A percentile compares a stretch with the other conserved stretches of the same genome.
These are phyloP conservation scores for Latrodectus hesperus DNA, from an alignment of 2,888 invertebrate genomes.

Conservation along the genomic window DNA sequence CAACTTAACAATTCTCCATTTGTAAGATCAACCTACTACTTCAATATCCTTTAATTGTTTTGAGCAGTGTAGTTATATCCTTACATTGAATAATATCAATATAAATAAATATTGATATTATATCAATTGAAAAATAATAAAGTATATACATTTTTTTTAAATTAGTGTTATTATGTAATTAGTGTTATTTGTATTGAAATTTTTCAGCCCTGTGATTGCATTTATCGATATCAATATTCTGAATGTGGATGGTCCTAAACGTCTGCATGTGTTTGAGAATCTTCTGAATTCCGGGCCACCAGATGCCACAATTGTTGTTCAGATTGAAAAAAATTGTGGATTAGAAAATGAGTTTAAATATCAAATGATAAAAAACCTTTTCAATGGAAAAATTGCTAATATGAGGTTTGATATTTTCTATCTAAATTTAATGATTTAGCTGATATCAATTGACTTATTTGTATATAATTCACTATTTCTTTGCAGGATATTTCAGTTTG, in stretches of 20 bases:
- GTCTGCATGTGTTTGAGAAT: constrained; percentile 87
- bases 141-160: not conserved
- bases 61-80: too few relatives aligned
- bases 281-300: constrained; percentile 93
- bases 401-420: constrained; percentile 79
- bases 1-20: too few relatives aligned
- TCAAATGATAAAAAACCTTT: constrained; percentile 85
- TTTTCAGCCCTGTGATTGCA: constrained; percentile 88
- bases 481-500: constrained; percentile 85
- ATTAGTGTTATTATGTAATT: not conserved
- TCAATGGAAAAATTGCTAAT: constrained; percentile 91
- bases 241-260: constrained; percentile 84
- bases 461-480: not conserved
- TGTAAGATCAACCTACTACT: too few relatives aligned
- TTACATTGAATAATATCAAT: too few relatives aligned
- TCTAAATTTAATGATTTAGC: constrained; percentile 76
- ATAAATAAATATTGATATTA: too few relatives aligned
- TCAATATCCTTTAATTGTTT: too few relatives aligned
- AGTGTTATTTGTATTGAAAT: not conserved
- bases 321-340: constrained; percentile 73
- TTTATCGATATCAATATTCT: constrained; percentile 91
- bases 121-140: not conserved
- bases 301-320: constrained; percentile 92
- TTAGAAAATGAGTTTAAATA: constrained; percentile 87
- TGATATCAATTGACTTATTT: too few relatives aligned